A percentile compares a stretch with the other conserved stretches of the same genome.
Conservation (phyloP, 2,888 invertebrate species). For the Drosophila quasianomalipes region DNA sequence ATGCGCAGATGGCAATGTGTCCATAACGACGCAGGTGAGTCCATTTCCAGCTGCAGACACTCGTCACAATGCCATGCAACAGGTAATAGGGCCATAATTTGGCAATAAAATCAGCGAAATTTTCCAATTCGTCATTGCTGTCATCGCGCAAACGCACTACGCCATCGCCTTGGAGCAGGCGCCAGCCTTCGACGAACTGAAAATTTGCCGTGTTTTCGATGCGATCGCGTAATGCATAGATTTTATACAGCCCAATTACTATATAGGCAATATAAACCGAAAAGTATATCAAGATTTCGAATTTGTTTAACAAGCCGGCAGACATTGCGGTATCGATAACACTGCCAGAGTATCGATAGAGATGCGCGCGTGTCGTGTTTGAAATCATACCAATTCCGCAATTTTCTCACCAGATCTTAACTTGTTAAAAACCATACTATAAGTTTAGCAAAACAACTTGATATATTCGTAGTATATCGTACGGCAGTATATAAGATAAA, state of each 20-base stretch:
- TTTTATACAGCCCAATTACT: conserved; percentile 75
- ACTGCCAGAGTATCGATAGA: conserved; percentile 17
- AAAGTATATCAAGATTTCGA: conserved; percentile 81
- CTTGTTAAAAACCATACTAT: background rate
- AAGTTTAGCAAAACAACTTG: background rate
- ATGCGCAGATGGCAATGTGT: conserved; percentile 67
- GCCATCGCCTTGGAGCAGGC: conserved; percentile 62
- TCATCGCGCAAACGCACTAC: conserved; percentile 74
- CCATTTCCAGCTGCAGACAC: conserved; percentile 53
- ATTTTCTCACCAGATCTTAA: background rate
- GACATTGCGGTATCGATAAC: conserved; percentile 48
- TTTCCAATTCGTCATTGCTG: conserved; percentile 83
- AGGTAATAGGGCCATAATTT: conserved; percentile 82
- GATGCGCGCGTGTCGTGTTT: conserved; percentile 25
- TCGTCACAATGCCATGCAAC: conserved; percentile 73
- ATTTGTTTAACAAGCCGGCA: conserved; percentile 53
- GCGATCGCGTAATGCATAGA: conserved; percentile 72
- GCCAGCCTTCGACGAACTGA: conserved; percentile 80
- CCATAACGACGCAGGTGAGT: conserved; percentile 60
- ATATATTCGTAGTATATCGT: background rate
- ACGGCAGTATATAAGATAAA: background rate
- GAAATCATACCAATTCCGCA: background rate
- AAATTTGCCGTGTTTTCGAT: conserved; percentile 67
- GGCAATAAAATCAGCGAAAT: conserved; percentile 77
- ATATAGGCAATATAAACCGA: conserved; percentile 82